Conservation (phyloP, 2,113 vertebrate genomes). For the Silurus meridionalis region DNA sequence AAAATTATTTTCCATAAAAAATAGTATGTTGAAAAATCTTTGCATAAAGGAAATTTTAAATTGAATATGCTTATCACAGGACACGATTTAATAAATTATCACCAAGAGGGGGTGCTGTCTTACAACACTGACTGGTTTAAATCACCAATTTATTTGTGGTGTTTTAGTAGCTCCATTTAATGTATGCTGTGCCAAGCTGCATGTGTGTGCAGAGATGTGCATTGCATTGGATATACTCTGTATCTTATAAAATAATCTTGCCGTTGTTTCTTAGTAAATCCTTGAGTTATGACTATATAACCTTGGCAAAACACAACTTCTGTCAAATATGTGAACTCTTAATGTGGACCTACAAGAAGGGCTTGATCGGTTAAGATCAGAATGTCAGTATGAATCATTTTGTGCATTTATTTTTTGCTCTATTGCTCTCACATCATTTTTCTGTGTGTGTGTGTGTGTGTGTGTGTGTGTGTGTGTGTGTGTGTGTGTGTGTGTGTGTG, state of each 20-base stretch:
- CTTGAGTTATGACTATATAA: background rate
- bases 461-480: conserved; percentile 30
- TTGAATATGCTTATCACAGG: background rate
- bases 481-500: conserved; percentile 18
- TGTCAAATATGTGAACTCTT: background rate
- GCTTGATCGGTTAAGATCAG: background rate
- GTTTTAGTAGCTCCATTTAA: background rate
- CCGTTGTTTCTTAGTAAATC: background rate
- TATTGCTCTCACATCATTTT: background rate
- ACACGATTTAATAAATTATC: background rate
- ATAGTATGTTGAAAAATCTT: background rate
- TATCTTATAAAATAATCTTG: background rate
- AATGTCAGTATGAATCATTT: background rate
- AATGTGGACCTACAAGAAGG: background rate
- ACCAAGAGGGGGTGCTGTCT: conserved; percentile 22
- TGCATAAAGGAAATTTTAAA: background rate
- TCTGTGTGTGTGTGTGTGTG: background rate
- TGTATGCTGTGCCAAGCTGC: background rate
- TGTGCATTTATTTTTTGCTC: background rate
- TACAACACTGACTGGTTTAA: background rate
- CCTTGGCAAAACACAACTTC: background rate
- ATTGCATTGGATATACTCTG: background rate
- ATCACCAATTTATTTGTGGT: background rate
- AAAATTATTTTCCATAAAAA: background rate
- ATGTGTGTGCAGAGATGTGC: background rate